These are phyloP conservation scores for Acomys russatus DNA, from an alignment of 2,797 vertebrate genomes.

Conservation along the genomic window DNA sequence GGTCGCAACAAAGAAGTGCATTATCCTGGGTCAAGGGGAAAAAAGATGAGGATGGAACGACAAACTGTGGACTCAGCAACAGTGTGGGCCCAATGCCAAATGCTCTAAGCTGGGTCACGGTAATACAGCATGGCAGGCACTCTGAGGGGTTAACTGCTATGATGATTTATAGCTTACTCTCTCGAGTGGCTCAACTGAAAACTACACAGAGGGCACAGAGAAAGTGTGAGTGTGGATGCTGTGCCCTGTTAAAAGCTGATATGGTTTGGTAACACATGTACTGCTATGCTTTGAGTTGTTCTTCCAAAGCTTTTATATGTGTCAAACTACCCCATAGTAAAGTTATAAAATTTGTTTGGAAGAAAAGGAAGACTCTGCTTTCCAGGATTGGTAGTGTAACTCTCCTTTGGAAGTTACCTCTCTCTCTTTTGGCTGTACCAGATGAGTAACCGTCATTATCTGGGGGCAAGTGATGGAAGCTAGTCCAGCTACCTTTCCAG, in stretches of 20 bases:
- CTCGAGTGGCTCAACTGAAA: background rate
- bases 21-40: background rate
- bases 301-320: background rate
- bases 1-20: background rate
- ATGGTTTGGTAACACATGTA: background rate
- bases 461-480: background rate
- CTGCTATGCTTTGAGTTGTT: background rate
- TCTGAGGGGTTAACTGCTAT: background rate
- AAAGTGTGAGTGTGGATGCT: background rate
- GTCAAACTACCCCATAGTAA: constrained; percentile 26
- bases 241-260: background rate
- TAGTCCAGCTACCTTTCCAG: background rate
- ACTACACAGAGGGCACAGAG: background rate
- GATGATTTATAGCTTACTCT: background rate
- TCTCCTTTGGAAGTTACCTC: background rate
- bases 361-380: background rate
- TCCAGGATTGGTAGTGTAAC: background rate
- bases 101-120: background rate
- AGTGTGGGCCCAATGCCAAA: background rate
- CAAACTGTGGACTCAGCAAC: background rate
- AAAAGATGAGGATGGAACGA: background rate
- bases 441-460: background rate
- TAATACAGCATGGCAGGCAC: background rate
- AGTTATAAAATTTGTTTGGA: background rate
- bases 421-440: background rate